Conservation (phyloP, 2,113 vertebrate species). For the Gobio gobio region DNA sequence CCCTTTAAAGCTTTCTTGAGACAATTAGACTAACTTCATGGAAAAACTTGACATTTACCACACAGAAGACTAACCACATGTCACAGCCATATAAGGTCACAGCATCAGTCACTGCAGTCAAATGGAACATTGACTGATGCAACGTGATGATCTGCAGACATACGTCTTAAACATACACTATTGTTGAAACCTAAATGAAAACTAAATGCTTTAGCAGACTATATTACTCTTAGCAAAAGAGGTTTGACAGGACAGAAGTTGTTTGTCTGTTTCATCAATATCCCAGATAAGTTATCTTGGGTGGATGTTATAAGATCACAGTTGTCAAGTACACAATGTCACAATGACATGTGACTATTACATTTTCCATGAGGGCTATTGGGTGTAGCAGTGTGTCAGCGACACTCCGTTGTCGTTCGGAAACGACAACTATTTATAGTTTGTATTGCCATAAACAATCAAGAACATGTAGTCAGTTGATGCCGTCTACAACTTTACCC, state of each 20-base stretch:
- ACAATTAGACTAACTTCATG: slow-evolving; percentile 12
- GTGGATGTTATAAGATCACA: background rate
- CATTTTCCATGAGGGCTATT: slow-evolving; percentile 8
- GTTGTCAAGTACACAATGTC: background rate
- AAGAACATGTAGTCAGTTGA: background rate
- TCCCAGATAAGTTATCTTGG: background rate
- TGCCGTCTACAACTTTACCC: slow-evolving; percentile 22
- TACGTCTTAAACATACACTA: background rate
- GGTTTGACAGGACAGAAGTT: background rate
- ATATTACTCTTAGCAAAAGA: too few species aligned
- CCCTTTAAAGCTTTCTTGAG: slow-evolving; percentile 42
- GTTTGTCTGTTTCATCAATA: background rate
- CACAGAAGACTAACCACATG: background rate
- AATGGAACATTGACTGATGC: slow-evolving; percentile 22
- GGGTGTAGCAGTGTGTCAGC: background rate
- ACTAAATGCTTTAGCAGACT: background rate
- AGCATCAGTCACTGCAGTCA: background rate
- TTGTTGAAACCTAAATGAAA: background rate
- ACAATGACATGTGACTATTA: background rate
- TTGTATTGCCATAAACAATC: slow-evolving; percentile 31
- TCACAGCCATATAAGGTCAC: slow-evolving; percentile 11
- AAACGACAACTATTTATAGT: slow-evolving; percentile 6
- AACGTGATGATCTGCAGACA: slow-evolving; percentile 5
- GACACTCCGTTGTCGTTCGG: background rate
- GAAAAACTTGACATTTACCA: slow-evolving; percentile 41